Evolutionary conservation across 2,113 vertebrate species (phyloP).

Genomic region (Dipodomys ordii): DNA sequence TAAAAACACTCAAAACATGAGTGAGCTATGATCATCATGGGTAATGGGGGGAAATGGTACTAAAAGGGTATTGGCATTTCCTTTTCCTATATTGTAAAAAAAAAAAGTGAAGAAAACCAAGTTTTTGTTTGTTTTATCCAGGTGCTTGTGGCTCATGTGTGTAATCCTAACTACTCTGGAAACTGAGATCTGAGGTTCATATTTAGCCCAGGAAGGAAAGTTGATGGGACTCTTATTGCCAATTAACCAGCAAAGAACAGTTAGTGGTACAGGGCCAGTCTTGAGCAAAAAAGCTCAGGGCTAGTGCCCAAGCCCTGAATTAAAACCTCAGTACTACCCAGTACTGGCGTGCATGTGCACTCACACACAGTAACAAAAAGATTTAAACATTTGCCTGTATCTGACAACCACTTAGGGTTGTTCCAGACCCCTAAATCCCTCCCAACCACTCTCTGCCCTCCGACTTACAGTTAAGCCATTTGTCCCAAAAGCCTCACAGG

Average conservation of each 20-base stretch:
- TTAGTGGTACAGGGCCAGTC: too few relatives aligned
- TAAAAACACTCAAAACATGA: constrained; percentile 31
- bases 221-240: too few relatives aligned
- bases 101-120: neutral
- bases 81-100: neutral
- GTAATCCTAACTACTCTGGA: too few relatives aligned
- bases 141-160: too few relatives aligned
- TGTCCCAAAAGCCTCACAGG: neutral
- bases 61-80: neutral
- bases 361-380: neutral
- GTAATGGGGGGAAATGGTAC: neutral
- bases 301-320: too few relatives aligned
- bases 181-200: too few relatives aligned
- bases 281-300: too few relatives aligned
- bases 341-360: too few relatives aligned
- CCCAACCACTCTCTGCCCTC: neutral
- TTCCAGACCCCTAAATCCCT: neutral
- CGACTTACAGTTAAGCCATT: neutral
- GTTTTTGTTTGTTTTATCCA: too few relatives aligned
- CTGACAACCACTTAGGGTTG: neutral
- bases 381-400: neutral
- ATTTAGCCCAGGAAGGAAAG: too few relatives aligned
- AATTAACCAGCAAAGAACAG: too few relatives aligned
- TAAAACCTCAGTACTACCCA: too few relatives aligned
- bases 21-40: neutral